Evolutionary conservation across 2,113 vertebrate species (phyloP), one percentile per base, ranked within the genome.

Genomic region (Sylvilagus bachmani): DNA sequence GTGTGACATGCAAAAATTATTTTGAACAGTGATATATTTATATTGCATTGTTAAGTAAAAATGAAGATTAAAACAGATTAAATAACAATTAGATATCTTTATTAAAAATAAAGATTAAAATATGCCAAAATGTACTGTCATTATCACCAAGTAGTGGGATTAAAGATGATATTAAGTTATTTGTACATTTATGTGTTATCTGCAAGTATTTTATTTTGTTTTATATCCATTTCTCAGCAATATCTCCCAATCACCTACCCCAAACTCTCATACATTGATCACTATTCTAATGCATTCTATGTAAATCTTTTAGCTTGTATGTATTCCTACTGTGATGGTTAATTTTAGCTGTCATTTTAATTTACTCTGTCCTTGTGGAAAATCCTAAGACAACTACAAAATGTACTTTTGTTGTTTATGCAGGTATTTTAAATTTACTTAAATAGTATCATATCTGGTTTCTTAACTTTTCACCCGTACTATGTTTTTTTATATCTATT

Each of bases 391-490:
- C 11, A 58, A 12, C 9, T 62, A 64, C 10, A 84, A 91, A 94
- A 33, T 53, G 1, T 88, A 58, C 69, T 82, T 91, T 88, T 95
- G 24, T 27, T 14, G 51, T 79, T 91, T 86, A 21, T 71, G 81
- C 3, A 94, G 53, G 12, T 93, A 73, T 78, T 84, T 89, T n/a
- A 82, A 82, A 70, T 88, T 88, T 96, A 82, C 53, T 92, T 78
- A 67, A 5, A 69, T 74, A 86, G 62, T 53, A 64, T 84, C n/a
- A 84, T 5, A 21, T 78, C n/a, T 67, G 92, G 19, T 84, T 81
- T 83, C 31, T 95, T 75, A 86, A 3, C 80, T 73, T 89, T 95
- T 78, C 21, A 89, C 29, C 11, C 81, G 12, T 88, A 64, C n/a
- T 85, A 51, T 86, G 51, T 33, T 67, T 88, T 17, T 94, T 70